Evolutionary conservation across 2,113 vertebrate species (phyloP).

Genomic region (Camelus bactrianus): DNA sequence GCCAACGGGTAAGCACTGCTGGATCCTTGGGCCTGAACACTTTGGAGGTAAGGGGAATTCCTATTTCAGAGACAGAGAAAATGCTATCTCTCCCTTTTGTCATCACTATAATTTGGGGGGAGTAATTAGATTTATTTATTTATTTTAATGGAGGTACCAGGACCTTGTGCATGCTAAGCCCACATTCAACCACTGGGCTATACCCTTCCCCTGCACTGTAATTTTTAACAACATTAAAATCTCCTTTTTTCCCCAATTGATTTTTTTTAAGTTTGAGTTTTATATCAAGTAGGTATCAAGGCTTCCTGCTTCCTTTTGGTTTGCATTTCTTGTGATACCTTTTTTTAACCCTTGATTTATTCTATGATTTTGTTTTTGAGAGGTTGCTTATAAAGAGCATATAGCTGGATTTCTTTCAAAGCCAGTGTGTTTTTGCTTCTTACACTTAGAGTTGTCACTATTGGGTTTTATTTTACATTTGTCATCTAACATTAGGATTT

Average conservation of each 20-base stretch:
- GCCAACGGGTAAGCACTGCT: not conserved
- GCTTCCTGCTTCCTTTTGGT: not conserved
- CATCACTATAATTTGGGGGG: not conserved
- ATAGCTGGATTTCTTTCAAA: conserved; percentile 26
- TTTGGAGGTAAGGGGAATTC: not conserved
- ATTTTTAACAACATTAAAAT: not conserved
- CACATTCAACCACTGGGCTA: too few relatives aligned
- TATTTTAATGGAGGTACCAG: too few relatives aligned
- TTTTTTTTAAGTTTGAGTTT: conserved; percentile 1
- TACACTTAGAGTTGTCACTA: not conserved
- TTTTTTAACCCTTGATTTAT: not conserved
- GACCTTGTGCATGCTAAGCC: too few relatives aligned
- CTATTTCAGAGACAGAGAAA: not conserved
- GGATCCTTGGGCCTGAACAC: not conserved
- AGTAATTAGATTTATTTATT: too few relatives aligned
- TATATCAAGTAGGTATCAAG: conserved; percentile 19
- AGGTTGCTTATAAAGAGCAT: not conserved
- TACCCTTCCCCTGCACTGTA: too few relatives aligned
- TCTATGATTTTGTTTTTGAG: not conserved
- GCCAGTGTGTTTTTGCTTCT: not conserved
- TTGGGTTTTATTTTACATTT: conserved; percentile 7
- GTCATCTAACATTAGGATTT: not conserved
- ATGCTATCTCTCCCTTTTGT: not conserved
- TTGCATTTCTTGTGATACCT: not conserved
- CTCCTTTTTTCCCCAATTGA: not conserved